Base-by-base conservation (phyloP, 2,888 invertebrate genomes). In the Carcina quercana region DNA sequence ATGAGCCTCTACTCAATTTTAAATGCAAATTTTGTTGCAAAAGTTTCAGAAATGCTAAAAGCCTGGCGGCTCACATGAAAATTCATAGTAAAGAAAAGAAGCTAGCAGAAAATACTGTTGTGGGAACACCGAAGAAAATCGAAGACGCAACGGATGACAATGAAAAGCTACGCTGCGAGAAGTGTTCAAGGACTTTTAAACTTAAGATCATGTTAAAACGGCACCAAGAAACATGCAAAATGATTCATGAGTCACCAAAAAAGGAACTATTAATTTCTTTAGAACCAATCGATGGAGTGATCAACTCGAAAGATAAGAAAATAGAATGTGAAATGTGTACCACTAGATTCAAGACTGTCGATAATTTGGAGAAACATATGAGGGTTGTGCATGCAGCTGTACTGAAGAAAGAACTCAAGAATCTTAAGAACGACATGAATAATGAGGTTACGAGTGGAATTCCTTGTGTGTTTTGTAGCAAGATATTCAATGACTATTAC, bases 171-270 rank as follows among this genome's bases (percentile, higher is more conserved):
- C 52, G 44, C 5, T 85, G 84, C 34, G 62, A 72, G 1, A 69
- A 60, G 40, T 85, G 84, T 37, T 67, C 61, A 0, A 80, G 72
- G 41, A 63, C 60, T 1, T 85, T 84, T 43, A 85, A 84, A 48
- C 47, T 84, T 25, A 80, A 83, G 33, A 84, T 85, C 30, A 84
- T 84, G 84, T 43, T 85, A 28, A 83, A 82, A 28, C 64, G 82
- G 1, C 84, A 85, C 37, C 40, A 53, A 11, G 73, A 73, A 7
- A 36, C 55, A 0, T 83, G 83, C 35, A 52, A 52, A 0, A 63
- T 55, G 15, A 28, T 51, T 2, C 53, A 57, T 3, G 38, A 43
- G 2, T 51, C 68, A 0, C 67, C 66, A 0, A 50, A 63, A 39
- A 82, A 79, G 34, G 70, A 79, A 41, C 43, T 82, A 10, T 52